Evolutionary conservation across 2,888 invertebrate genomes (phyloP), one percentile per base, ranked within the genome.

Genomic region (Luffia ferchaultella): DNA sequence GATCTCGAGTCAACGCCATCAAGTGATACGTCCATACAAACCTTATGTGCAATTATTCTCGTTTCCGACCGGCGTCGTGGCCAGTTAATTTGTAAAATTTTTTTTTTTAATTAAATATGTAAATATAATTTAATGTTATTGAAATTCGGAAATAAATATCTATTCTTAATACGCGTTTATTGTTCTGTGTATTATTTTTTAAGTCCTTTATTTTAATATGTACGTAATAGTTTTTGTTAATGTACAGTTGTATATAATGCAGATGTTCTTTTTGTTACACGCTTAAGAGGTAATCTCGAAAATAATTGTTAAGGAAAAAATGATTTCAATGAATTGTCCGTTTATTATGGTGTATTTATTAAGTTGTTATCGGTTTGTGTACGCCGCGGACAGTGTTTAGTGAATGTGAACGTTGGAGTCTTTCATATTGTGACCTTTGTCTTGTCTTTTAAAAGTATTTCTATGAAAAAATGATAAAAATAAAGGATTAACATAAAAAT

Each of bases 391-490:
- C 71, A 73, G 73, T 76, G 71, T 76, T 73, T 75, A 73, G 71
- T 73, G 68, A 69, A 76, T 71, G 72, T 75, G 72, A 73, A 74
- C 67, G 70, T 71, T 63, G 64, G 63, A 69, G 66, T 77, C 72
- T 78, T 79, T 76, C 76, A 75, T 79, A 78, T 74, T 78, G 76
- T 75, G 79, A 80, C 75, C 17, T 75, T 70, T 76, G 73, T 77
- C 71, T 71, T 75, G 75, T 79, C 78, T 80, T 78, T 76, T 76
- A 76, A 76, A 77, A 80, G 73, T 80, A 82, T 82, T 82, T 80
- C 75, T 80, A 80, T 80, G 75, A 76, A 80, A 76, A 72, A 67
- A 73, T 17, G 19, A 67, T 17, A 59, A 68, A 63, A 72, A 71
- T 65, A 63, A 71, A 66, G 59, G 77, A 77, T 73, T 71, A 76